These are phyloP conservation scores for Callinectes sapidus DNA, from an alignment of 2,888 invertebrate genomes.

Conservation along the genomic window DNA sequence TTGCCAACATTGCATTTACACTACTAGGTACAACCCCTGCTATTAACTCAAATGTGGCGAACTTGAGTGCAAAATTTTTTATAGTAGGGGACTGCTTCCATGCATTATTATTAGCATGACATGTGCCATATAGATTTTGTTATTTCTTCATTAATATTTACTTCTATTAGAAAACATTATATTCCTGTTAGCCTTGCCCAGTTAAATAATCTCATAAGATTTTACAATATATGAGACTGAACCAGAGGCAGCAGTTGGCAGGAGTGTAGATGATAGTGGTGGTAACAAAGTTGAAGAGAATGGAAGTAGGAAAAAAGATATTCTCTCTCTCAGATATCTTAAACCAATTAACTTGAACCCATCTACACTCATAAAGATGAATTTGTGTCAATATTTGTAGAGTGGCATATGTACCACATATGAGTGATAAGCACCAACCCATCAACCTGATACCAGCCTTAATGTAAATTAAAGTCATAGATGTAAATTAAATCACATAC, in stretches of 20 bases:
- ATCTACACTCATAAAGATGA: background rate
- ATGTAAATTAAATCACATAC: background rate
- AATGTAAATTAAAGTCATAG: background rate
- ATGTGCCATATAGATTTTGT: background rate
- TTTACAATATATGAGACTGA: background rate
- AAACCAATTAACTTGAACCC: background rate
- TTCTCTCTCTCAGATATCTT: background rate
- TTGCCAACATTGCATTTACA: background rate
- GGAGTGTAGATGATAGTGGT: background rate
- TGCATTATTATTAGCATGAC: too few relatives aligned
- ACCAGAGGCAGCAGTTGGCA: background rate
- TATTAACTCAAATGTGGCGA: too few relatives aligned
- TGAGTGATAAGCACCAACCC: background rate
- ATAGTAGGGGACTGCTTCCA: too few relatives aligned
- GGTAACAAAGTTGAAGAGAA: background rate
- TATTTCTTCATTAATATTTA: background rate
- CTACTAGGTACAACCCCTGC: background rate
- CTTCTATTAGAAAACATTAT: background rate
- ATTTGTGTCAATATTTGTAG: background rate
- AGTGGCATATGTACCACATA: background rate
- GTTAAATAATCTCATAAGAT: background rate
- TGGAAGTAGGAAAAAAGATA: background rate
- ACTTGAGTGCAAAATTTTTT: too few relatives aligned
- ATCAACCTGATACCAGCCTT: background rate
- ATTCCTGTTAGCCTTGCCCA: background rate